phyloP scores from a whole-genome alignment of 2,797 vertebrate genomes.

The Lophius americanus region DNA sequence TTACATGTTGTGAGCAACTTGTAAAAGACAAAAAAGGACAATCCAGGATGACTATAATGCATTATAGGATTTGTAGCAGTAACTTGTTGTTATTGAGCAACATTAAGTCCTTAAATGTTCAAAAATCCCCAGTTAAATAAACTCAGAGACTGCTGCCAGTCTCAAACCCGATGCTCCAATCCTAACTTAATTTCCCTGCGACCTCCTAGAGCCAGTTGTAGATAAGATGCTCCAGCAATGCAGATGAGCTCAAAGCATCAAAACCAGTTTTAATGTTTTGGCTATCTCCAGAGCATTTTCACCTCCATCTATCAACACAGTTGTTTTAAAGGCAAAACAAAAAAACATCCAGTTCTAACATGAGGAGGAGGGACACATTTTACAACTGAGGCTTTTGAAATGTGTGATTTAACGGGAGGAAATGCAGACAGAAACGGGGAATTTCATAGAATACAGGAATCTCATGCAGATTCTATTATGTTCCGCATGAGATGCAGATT shows the following conservation, averaged over 20 bases:
- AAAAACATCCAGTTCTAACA: not conserved
- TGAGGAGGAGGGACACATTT: too few species aligned
- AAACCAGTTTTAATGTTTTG: slow-evolving; percentile 3
- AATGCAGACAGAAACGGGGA: not conserved
- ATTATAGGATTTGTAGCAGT: not conserved
- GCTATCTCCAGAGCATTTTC: not conserved
- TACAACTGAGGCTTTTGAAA: not conserved
- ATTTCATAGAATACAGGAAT: too few species aligned
- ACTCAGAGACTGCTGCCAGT: too few species aligned
- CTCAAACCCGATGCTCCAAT: too few species aligned
- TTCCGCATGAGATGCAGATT: too few species aligned
- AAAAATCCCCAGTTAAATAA: too few species aligned
- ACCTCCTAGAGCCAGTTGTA: not conserved
- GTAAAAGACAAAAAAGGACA: not conserved
- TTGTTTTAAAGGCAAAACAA: slow-evolving; percentile 28
- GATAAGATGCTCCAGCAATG: slow-evolving; percentile 2
- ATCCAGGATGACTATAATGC: not conserved
- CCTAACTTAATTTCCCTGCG: not conserved
- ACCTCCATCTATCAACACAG: slow-evolving; percentile 1
- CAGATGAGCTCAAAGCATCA: slow-evolving; percentile 25
- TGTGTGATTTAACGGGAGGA: slow-evolving; percentile 1
- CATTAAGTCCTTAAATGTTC: too few species aligned
- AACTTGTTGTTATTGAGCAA: too few species aligned
- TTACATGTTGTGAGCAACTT: not conserved
- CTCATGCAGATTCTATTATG: too few species aligned